Evolutionary conservation across 2,113 vertebrate species (phyloP).

Genomic region (Brachypteracias leptosomus): DNA sequence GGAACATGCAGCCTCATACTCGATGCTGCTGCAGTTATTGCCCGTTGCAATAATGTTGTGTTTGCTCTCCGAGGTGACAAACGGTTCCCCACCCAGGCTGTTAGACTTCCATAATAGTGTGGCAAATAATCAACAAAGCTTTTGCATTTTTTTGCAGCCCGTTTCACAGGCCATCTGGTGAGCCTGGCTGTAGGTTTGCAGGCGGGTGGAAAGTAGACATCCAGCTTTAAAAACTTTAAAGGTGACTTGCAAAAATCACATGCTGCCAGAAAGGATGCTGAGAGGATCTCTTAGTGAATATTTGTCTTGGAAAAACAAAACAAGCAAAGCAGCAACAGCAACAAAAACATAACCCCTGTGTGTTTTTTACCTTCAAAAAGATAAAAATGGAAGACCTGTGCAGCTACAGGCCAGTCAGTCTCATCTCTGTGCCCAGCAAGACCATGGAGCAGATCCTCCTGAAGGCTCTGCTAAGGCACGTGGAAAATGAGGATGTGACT

Average conservation of each 20-base stretch:
- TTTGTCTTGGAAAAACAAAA: not conserved
- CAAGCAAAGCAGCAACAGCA: not conserved
- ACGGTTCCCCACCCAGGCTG: not conserved
- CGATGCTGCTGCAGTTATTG: not conserved
- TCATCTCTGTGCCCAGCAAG: too few species aligned
- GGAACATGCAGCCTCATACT: not conserved
- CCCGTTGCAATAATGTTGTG: fast-evolving
- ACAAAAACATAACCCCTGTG: too few species aligned
- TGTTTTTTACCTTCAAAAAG: too few species aligned
- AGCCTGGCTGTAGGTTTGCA: not conserved
- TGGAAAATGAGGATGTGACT: too few species aligned
- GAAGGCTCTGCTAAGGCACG: too few species aligned
- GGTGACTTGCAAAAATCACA: not conserved
- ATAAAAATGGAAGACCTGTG: too few species aligned
- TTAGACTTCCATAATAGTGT: not conserved
- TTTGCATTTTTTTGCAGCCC: not conserved
- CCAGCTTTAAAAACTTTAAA: not conserved
- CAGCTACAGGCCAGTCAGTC: too few species aligned
- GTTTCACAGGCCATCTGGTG: not conserved
- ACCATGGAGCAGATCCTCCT: too few species aligned
- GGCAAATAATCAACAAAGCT: not conserved
- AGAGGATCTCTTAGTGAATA: not conserved
- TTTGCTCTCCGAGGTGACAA: not conserved
- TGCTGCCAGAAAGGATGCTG: fast-evolving
- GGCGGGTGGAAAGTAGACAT: not conserved